Evolutionary conservation across 1,140 invertebrate genomes (phyloP).

Genomic region (Pachypeltis micranthus): DNA sequence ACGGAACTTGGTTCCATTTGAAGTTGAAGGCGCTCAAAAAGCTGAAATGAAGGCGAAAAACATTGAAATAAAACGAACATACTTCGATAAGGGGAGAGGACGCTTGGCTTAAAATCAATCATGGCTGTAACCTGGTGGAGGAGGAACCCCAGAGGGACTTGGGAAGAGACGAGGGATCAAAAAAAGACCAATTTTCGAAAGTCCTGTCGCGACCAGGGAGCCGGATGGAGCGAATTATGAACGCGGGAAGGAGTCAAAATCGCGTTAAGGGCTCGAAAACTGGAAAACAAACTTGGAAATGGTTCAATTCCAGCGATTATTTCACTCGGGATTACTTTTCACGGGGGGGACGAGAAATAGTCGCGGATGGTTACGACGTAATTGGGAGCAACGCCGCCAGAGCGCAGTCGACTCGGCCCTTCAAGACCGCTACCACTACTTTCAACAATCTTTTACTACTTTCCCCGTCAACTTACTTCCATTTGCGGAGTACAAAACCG

Average conservation of each 20-base stretch:
- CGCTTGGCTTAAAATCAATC: slow-evolving; percentile 4
- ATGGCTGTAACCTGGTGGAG: slow-evolving; percentile 1
- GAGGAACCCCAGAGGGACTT: background rate
- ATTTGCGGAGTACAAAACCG: too few species aligned
- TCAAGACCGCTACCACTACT: too few species aligned
- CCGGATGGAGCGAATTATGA: too few species aligned
- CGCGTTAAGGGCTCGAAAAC: background rate
- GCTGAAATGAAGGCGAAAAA: background rate
- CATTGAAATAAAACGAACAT: background rate
- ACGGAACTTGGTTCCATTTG: background rate
- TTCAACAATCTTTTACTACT: too few species aligned
- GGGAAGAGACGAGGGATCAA: background rate
- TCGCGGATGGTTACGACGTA: background rate
- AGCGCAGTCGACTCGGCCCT: too few species aligned
- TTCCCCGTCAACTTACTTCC: too few species aligned
- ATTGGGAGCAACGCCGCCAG: background rate
- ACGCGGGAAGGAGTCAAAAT: background rate
- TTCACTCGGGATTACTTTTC: background rate
- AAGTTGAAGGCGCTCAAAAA: background rate
- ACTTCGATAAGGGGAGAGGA: background rate
- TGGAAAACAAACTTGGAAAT: background rate
- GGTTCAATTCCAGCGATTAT: background rate
- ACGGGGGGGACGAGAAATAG: background rate
- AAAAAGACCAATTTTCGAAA: background rate
- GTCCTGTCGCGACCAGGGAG: too few species aligned